phyloP scores from a whole-genome alignment of 2,113 vertebrate genomes.

The Chaenocephalus aceratus region DNA sequence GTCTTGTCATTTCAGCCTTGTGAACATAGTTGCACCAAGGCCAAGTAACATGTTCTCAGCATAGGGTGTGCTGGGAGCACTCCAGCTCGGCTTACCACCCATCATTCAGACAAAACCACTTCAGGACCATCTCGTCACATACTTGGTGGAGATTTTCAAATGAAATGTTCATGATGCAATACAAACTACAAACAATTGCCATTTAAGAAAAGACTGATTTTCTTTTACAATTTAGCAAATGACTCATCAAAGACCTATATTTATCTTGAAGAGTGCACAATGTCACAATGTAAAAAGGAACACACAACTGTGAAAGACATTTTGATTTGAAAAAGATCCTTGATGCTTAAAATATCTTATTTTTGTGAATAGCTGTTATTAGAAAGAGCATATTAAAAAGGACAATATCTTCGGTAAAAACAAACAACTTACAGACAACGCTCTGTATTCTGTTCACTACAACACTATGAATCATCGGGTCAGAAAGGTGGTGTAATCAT shows the following conservation, averaged over 20 bases:
- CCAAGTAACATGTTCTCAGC: conserved; percentile 65
- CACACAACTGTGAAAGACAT: background rate
- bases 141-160: conserved; percentile 33
- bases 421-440: conserved; percentile 11
- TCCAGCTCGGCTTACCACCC: conserved; percentile 56
- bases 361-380: conserved; percentile 29
- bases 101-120: conserved; percentile 65
- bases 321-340: background rate
- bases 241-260: conserved; percentile 17
- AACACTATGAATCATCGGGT: conserved; percentile 66
- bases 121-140: conserved; percentile 24
- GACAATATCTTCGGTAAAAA: conserved; percentile 2
- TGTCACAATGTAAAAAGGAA: background rate
- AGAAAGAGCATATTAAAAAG: conserved; percentile 10
- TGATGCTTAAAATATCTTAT: background rate
- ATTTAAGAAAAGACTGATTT: background rate
- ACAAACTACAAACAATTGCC: background rate
- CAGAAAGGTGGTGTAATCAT: conserved; percentile 69
- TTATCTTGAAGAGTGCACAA: background rate
- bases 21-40: conserved; percentile 56
- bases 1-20: conserved; percentile 63
- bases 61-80: conserved; percentile 57
- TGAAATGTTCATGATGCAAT: conserved; percentile 10
- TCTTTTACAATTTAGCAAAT: conserved; percentile 8
- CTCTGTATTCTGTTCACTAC: conserved; percentile 48